Evolutionary conservation across 1,140 invertebrate species (phyloP), one percentile per base, ranked within the genome.

Genomic region (Archivesica marissinica): DNA sequence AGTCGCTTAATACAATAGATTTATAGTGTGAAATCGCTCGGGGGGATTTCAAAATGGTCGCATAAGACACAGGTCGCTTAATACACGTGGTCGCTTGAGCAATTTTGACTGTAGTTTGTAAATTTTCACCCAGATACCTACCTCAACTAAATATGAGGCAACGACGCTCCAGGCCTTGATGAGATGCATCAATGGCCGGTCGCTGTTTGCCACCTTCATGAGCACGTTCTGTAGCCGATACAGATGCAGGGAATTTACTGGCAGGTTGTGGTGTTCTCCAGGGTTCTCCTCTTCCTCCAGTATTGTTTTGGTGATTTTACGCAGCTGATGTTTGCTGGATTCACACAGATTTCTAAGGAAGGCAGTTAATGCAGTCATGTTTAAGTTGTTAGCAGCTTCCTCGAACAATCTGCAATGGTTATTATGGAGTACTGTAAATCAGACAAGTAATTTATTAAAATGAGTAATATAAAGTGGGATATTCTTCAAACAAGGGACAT

Each of bases 81-180:
- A 20, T 47, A 47, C 44, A 47, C 44, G n/a, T n/a, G n/a, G n/a
- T n/a, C n/a, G n/a, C n/a, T n/a, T n/a, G n/a, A n/a, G n/a, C n/a
- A n/a, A n/a, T n/a, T n/a, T n/a, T n/a, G n/a, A n/a, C n/a, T n/a
- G n/a, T n/a, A n/a, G n/a, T n/a, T n/a, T n/a, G n/a, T 11, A 11
- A 47, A 47, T 47, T 47, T 20, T n/a, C n/a, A n/a, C n/a, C n/a
- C n/a, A n/a, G n/a, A n/a, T 13, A 35, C 66, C 89, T 92, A 97
- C 96, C 95, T 98, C 97, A 96, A 98, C 98, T 84, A 98, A 96
- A 94, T 98, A 97, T 0, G 97, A 97, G 2, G 97, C 97, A 7
- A 97, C 96, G 4, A 98, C 96, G 77, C 97, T 97, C 98, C 98
- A 99, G 17, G 97, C 95, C 87, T 96, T 96, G 96, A 99, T 97